Percentiles rank a stretch among this genome's conserved stretches.
Conservation (phyloP, 1,140 invertebrate genomes). For the Contarinia nasturtii region DNA sequence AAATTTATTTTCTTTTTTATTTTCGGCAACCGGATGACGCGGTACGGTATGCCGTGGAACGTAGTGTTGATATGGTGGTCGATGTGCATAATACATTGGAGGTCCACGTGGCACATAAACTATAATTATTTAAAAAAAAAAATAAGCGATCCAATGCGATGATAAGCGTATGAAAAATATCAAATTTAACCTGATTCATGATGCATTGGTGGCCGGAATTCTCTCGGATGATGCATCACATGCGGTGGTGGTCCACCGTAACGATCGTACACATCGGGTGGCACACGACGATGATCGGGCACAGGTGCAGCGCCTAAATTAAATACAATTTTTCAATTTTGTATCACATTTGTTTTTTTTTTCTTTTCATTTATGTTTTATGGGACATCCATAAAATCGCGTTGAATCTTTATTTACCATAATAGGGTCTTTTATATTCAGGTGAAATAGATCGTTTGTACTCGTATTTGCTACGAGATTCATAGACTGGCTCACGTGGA, state of each 20-base stretch:
- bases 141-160: too few species aligned
- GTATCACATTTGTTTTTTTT: too few species aligned
- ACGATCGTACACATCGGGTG: conserved; percentile 52
- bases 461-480: conserved; percentile 55
- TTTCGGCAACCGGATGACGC: conserved; percentile 53
- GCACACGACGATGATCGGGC: conserved; percentile 44
- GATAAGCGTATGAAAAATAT: too few species aligned
- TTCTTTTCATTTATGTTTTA: too few species aligned
- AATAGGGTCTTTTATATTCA: conserved; percentile 46
- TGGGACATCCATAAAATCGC: too few species aligned
- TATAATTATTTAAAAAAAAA: too few species aligned
- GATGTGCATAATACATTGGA: conserved; percentile 47
- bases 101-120: conserved; percentile 32
- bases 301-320: conserved; percentile 27
- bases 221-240: conserved; percentile 48
- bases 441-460: conserved; percentile 26
- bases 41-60: conserved; percentile 50
- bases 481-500: conserved; percentile 62
- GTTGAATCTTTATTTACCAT: too few species aligned
- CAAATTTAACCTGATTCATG: conserved; percentile 31
- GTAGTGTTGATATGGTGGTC: conserved; percentile 48
- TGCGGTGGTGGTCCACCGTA: conserved; percentile 56
- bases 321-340: too few species aligned
- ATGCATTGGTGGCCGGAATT: conserved; percentile 53
- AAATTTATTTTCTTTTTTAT: conserved; percentile 84